These are phyloP conservation scores for Diogma glabrata DNA, from an alignment of 2,888 invertebrate species.

Conservation along the genomic window DNA sequence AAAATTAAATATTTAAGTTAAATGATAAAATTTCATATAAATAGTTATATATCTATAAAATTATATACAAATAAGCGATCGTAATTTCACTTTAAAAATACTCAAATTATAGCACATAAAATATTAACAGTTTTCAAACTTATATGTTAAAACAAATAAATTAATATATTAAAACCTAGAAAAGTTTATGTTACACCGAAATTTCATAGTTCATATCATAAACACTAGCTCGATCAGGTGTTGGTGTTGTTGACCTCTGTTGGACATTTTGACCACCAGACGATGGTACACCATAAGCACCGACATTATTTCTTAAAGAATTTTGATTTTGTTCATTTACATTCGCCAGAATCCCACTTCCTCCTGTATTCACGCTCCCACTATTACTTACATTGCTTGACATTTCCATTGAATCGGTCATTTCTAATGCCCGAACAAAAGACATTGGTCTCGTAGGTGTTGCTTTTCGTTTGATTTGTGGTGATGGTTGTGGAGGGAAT, in stretches of 20 bases:
- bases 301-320: slow-evolving; percentile 2
- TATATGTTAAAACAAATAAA: slow-evolving; percentile 8
- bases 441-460: slow-evolving; percentile 62
- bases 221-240: slow-evolving; percentile 77
- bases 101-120: too few relatives aligned
- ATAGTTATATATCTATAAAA: too few relatives aligned
- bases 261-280: slow-evolving; percentile 17
- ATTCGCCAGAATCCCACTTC: slow-evolving; percentile 4
- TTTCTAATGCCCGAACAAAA: slow-evolving; percentile 79
- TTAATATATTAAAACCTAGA: slow-evolving; percentile 5
- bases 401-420: slow-evolving; percentile 81
- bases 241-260: slow-evolving; percentile 42
- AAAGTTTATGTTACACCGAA: slow-evolving; percentile 61
- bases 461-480: slow-evolving; percentile 47
- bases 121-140: too few relatives aligned
- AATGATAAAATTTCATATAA: too few relatives aligned
- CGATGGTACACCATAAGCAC: slow-evolving; percentile 7
- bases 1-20: too few relatives aligned
- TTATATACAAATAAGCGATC: too few relatives aligned
- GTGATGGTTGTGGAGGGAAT: slow-evolving; percentile 47
- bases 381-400: slow-evolving; percentile 33
- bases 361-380: not conserved
- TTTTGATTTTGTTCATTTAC: slow-evolving; percentile 24
- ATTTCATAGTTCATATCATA: slow-evolving; percentile 95
- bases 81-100: too few relatives aligned